Percentiles rank a stretch among this genome's conserved stretches.
Evolutionary conservation across 2,888 invertebrate species (phyloP).

Genomic region (Coecobrya sp.): DNA sequence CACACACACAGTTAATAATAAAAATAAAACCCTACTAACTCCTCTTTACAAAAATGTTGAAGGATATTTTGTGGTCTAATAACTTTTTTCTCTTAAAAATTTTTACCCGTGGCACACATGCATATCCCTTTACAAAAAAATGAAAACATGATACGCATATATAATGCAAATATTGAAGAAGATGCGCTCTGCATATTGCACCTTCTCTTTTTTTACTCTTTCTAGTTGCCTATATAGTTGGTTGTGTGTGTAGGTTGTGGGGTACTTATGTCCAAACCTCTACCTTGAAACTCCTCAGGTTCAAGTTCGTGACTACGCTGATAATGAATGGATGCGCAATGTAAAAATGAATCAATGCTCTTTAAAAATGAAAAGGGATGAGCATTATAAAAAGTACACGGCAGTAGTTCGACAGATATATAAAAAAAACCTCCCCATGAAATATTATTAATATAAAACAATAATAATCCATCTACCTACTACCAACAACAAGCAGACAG

Average conservation of each 20-base stretch:
- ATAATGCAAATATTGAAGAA: constrained; percentile 62
- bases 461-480: constrained; percentile 28
- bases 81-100: constrained; percentile 77
- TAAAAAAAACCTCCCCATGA: constrained; percentile 47
- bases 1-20: constrained; percentile 2
- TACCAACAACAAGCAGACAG: background rate
- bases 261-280: background rate
- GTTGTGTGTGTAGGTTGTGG: too few relatives aligned
- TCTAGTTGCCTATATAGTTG: constrained; percentile 18
- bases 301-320: constrained; percentile 61
- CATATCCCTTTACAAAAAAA: constrained; percentile 53
- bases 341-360: constrained; percentile 52
- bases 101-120: constrained; percentile 73
- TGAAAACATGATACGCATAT: constrained; percentile 57
- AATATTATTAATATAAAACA: constrained; percentile 65
- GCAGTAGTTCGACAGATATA: too few relatives aligned
- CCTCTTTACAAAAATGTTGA: constrained; percentile 54
- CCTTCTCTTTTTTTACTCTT: constrained; percentile 61
- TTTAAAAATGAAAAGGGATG: constrained; percentile 60
- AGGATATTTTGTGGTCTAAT: constrained; percentile 84
- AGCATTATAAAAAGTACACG: constrained; percentile 26
- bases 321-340: constrained; percentile 37
- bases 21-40: constrained; percentile 10
- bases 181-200: constrained; percentile 82
- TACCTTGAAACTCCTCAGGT: constrained; percentile 34